phyloP scores from a whole-genome alignment of 2,113 vertebrate genomes.

The Bujurquina vittata region DNA sequence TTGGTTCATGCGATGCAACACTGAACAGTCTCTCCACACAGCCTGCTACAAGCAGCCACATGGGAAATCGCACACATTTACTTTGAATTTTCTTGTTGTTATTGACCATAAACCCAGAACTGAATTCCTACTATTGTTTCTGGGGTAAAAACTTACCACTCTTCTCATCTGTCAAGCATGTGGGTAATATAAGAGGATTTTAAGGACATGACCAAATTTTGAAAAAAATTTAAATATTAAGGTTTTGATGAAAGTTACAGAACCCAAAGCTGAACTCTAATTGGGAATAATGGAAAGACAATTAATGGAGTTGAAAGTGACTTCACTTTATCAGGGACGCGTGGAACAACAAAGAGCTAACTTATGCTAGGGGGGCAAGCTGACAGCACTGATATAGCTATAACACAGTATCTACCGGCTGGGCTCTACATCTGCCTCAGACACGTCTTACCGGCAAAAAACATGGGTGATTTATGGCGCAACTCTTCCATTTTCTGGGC shows the following conservation, averaged over 20 bases:
- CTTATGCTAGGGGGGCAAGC: background rate
- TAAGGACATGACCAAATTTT: background rate
- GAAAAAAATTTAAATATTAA: background rate
- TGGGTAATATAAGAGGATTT: background rate
- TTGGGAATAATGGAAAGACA: fast-evolving
- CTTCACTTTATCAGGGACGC: background rate
- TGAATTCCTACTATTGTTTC: background rate
- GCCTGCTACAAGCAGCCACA: background rate
- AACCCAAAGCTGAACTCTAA: background rate
- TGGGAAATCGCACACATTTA: background rate
- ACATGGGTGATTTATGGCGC: constrained; percentile 92
- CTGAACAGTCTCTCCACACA: background rate
- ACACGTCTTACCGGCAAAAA: constrained; percentile 91
- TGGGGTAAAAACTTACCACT: constrained; percentile 65
- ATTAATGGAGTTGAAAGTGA: background rate
- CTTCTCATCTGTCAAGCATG: constrained; percentile 62
- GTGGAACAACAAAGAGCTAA: background rate
- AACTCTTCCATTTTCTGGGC: constrained; percentile 96
- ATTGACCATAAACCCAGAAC: background rate
- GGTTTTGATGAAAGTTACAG: background rate
- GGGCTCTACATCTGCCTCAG: constrained; percentile 39
- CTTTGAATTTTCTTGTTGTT: background rate
- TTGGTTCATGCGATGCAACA: too few species aligned
- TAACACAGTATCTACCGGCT: constrained; percentile 26
- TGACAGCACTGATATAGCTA: background rate